These are phyloP conservation scores for Heterodera schachtii DNA, from an alignment of 1,140 invertebrate genomes.

Conservation along the genomic window DNA sequence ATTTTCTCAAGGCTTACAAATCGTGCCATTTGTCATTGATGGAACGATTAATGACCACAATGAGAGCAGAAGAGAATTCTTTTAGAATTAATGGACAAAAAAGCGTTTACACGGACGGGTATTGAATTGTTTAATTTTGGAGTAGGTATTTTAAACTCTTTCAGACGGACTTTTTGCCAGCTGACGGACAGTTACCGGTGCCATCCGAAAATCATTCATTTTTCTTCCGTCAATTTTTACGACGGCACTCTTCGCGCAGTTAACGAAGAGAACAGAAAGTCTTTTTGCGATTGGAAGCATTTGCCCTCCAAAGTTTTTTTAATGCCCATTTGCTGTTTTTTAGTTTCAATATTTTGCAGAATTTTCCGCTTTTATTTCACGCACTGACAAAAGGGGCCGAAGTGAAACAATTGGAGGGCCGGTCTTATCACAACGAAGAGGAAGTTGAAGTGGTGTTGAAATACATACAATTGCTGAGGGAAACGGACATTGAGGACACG, in stretches of 20 bases:
- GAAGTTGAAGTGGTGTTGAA: constrained; percentile 74
- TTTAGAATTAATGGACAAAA: background rate
- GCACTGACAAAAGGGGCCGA: constrained; percentile 36
- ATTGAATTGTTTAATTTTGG: too few relatives aligned
- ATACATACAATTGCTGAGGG: constrained; percentile 69
- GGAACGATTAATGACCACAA: constrained; percentile 30
- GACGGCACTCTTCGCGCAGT: constrained; percentile 20
- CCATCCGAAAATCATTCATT: constrained; percentile 38
- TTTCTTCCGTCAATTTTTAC: constrained; percentile 44
- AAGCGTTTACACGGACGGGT: constrained; percentile 33
- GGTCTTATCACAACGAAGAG: constrained; percentile 81
- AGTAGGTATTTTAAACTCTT: background rate
- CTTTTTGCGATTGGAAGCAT: constrained; percentile 14
- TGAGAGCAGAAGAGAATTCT: background rate
- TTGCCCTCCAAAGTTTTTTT: constrained; percentile 35
- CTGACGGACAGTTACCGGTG: constrained; percentile 47
- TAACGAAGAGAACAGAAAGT: constrained; percentile 19
- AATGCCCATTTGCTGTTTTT: constrained; percentile 8
- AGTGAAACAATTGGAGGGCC: constrained; percentile 69
- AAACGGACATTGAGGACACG: constrained; percentile 71
- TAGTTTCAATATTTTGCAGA: constrained; percentile 30
- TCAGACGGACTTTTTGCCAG: constrained; percentile 36
- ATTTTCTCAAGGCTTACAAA: constrained; percentile 67
- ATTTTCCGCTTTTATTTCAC: constrained; percentile 48
- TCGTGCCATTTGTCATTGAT: constrained; percentile 36